These are phyloP conservation scores for Drosophila emarginata DNA, from an alignment of 2,888 invertebrate species.

Conservation along the genomic window DNA sequence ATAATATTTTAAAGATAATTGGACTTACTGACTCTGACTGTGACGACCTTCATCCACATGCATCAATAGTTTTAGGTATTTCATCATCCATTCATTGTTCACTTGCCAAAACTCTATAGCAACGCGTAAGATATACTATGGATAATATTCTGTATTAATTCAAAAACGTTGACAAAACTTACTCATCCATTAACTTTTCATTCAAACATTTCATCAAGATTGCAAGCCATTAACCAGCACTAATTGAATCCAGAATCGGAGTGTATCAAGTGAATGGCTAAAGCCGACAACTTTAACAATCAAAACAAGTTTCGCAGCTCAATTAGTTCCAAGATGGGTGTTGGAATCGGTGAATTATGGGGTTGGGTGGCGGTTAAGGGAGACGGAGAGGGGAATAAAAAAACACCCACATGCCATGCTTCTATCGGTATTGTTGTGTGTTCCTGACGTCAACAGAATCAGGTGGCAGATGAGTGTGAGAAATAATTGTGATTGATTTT, in stretches of 20 bases:
- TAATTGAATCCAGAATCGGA: constrained; percentile 20
- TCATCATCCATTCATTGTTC: not conserved
- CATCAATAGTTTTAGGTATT: not conserved
- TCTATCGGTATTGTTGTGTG: too few relatives aligned
- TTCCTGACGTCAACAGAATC: constrained; percentile 13
- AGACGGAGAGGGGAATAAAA: too few relatives aligned
- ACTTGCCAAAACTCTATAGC: not conserved
- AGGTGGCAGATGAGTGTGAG: constrained; percentile 43
- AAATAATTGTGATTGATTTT: constrained; percentile 15
- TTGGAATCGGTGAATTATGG: too few relatives aligned
- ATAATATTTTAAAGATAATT: not conserved
- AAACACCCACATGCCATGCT: too few relatives aligned
- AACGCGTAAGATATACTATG: not conserved
- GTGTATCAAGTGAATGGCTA: constrained; percentile 12
- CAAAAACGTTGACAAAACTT: not conserved
- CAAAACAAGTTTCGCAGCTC: constrained; percentile 23
- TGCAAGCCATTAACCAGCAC: constrained; percentile 38
- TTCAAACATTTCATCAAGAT: constrained; percentile 11
- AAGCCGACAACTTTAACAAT: constrained; percentile 27
- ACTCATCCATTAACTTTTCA: constrained; percentile 1
- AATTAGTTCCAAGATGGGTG: constrained; percentile 19
- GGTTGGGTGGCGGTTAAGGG: too few relatives aligned
- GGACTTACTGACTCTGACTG: not conserved
- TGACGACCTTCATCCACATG: not conserved
- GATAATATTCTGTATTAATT: not conserved